Evolutionary conservation across 2,888 invertebrate genomes (phyloP), one percentile per base, ranked within the genome.

Genomic region (Heliconius ismenius): DNA sequence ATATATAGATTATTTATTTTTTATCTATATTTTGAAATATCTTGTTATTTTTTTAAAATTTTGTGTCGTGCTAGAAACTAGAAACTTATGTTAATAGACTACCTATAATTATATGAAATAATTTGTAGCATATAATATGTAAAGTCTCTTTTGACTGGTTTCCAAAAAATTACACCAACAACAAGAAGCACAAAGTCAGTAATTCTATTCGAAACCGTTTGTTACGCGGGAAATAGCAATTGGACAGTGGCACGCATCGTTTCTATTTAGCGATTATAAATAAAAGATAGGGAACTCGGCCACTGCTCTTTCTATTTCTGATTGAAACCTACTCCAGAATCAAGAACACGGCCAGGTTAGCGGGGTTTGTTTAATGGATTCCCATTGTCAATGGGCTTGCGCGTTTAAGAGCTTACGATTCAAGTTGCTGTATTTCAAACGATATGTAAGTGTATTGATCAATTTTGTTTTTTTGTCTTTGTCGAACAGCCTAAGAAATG

Each of bases 251-350:
- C 87, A 85, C 86, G 85, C 86, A 87, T 87, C 86, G 83, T 85
- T 86, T 83, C 83, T 82, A 81, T 82, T 83, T 80, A 84, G 83
- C 82, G 83, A 87, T 88, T 91, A 91, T 88, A 90, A 91, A 91
- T 92, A 92, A 90, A 89, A 86, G 88, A 88, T 86, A 89, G 86
- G 84, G 84, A 89, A 86, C 86, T 88, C 89, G 89, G 91, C 85
- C 90, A 89, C 88, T 89, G 89, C 88, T 91, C 86, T 85, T 87
- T 89, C 90, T 92, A 92, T 92, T 92, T 92, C 83, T 87, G 89
- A 88, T 85, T 85, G 86, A 83, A 88, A 88, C 86, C 87, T 85
- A 88, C 86, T 84, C 86, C 83, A 84, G 85, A 87, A 90, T 89
- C 89, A 89, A 88, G 89, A 91, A 87, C 89, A 87, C 88, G 89